Conservation (phyloP, 92 coral and sea anemone species). For the Epizoanthus illoricatus region DNA sequence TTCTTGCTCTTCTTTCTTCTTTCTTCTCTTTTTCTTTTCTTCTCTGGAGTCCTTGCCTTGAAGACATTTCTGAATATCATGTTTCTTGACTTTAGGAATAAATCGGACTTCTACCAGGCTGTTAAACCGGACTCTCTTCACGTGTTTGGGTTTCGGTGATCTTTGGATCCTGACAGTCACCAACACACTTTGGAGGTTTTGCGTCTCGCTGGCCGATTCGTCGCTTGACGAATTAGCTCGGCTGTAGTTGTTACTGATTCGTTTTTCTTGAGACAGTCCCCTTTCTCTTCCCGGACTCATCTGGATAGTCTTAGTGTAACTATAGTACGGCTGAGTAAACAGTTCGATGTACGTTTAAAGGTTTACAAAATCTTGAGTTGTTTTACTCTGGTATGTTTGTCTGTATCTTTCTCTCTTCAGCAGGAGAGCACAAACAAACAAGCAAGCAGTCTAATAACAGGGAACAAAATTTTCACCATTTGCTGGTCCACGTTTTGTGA, state of each 20-base stretch:
- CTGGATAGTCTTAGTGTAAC: background rate
- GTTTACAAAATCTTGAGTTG: background rate
- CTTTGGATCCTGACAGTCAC: constrained; percentile 60
- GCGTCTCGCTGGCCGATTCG: constrained; percentile 38
- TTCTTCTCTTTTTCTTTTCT: constrained; percentile 21
- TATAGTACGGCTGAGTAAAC: background rate
- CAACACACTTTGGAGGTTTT: constrained; percentile 54
- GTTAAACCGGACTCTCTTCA: constrained; percentile 65
- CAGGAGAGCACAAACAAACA: no score
- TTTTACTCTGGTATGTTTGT: no score
- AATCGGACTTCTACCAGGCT: constrained; percentile 66
- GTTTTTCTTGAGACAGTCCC: background rate
- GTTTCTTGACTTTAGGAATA: constrained; percentile 54
- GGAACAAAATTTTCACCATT: no score
- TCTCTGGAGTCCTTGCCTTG: constrained; percentile 24
- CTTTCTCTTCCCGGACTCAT: constrained; percentile 22
- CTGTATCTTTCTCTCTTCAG: no score
- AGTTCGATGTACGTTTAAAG: background rate
- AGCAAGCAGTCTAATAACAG: no score
- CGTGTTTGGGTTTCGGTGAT: constrained; percentile 37
- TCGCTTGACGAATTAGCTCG: constrained; percentile 27
- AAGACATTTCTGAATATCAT: constrained; percentile 5
- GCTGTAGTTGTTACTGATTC: background rate
- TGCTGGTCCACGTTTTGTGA: no score
- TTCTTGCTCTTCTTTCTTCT: constrained; percentile 12